Evolutionary conservation across 1,140 invertebrate genomes (phyloP).

Genomic region (Zaprionus gabonicus): DNA sequence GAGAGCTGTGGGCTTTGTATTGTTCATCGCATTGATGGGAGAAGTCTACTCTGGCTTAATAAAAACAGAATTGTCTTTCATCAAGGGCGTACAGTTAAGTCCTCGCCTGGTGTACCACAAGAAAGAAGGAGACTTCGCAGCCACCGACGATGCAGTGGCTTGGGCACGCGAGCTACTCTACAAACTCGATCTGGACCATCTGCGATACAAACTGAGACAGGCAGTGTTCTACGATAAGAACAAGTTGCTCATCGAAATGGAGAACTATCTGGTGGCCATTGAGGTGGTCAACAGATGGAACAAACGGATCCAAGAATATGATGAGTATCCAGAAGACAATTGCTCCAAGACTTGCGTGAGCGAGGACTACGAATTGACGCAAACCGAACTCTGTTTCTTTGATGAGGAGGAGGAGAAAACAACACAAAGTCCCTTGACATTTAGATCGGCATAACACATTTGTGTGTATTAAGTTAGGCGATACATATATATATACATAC

Average conservation of each 20-base stretch:
- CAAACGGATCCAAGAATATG: background rate
- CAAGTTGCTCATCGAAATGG: slow-evolving; percentile 44
- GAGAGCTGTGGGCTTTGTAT: background rate
- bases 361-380: slow-evolving; percentile 12
- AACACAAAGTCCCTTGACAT: too few relatives aligned
- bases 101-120: slow-evolving; percentile 28
- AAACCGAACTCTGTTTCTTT: slow-evolving; percentile 17
- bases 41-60: background rate
- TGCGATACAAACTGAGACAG: slow-evolving; percentile 9
- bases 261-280: background rate
- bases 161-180: slow-evolving; percentile 6
- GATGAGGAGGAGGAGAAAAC: too few relatives aligned
- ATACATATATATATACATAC: too few relatives aligned
- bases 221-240: slow-evolving; percentile 2
- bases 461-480: too few relatives aligned
- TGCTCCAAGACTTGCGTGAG: slow-evolving; percentile 6
- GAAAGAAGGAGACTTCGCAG: background rate
- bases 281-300: slow-evolving; percentile 25
- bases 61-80: background rate
- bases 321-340: rapidly evolving
- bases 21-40: background rate
- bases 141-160: background rate
- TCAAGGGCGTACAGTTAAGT: slow-evolving; percentile 10
- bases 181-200: slow-evolving; percentile 8
- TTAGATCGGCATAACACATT: too few relatives aligned